Percentiles rank a stretch among this genome's conserved stretches.
phyloP scores from a whole-genome alignment of 1,140 invertebrate genomes.

The Berghia stephanieae region DNA sequence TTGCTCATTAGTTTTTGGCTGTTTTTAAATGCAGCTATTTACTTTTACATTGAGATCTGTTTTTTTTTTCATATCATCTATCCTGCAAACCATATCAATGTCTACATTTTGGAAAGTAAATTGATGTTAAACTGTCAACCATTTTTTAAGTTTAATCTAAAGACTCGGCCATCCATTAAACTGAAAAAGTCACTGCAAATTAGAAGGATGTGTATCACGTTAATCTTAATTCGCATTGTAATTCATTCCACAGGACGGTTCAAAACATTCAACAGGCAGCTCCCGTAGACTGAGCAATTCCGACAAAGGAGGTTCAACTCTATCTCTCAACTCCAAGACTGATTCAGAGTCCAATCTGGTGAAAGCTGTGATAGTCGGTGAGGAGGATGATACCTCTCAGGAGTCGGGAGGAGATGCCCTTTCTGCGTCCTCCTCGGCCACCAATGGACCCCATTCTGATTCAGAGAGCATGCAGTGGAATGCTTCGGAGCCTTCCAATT shows the following conservation, averaged over 20 bases:
- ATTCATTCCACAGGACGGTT: slow-evolving; percentile 8
- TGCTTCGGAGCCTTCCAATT: background rate
- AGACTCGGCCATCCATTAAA: no score
- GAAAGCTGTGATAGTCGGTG: background rate
- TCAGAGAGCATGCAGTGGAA: slow-evolving; percentile 15
- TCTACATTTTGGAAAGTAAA: no score
- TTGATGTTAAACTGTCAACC: no score
- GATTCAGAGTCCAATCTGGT: background rate
- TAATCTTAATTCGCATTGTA: no score
- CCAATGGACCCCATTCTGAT: slow-evolving; percentile 17
- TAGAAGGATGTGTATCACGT: no score
- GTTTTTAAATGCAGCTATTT: no score
- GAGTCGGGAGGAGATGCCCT: slow-evolving; percentile 3
- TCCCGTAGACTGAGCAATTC: background rate
- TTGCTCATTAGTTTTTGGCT: no score
- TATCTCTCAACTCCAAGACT: background rate
- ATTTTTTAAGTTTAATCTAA: no score
- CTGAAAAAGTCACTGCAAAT: no score
- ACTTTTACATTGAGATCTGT: no score
- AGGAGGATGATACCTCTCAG: slow-evolving; percentile 22
- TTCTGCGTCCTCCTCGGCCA: background rate
- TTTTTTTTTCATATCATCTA: no score
- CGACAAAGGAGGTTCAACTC: slow-evolving; percentile 26
- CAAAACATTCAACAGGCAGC: slow-evolving; percentile 9
- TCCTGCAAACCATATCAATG: no score